Evolutionary conservation across 2,797 vertebrate genomes (phyloP).

Genomic region (Amblyraja radiata): DNA sequence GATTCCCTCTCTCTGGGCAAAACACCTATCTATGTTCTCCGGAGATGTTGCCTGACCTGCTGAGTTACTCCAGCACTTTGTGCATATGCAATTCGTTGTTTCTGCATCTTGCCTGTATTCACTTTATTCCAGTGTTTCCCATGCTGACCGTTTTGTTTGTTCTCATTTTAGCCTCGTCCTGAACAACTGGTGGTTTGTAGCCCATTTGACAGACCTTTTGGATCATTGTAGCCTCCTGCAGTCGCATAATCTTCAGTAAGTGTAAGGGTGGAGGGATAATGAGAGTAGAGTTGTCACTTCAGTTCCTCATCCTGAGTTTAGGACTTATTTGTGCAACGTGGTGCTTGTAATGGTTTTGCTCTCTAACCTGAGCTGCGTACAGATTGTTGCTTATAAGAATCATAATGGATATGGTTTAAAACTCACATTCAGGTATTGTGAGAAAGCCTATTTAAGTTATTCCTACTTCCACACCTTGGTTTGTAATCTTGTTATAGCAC

Average conservation of each 20-base stretch:
- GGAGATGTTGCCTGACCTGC: no score
- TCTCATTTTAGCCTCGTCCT: slow-evolving; percentile 70
- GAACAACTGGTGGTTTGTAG: slow-evolving; percentile 99
- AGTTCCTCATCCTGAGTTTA: no score
- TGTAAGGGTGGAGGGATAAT: neutral
- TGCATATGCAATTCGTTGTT: no score
- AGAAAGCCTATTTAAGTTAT: no score
- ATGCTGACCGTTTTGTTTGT: neutral
- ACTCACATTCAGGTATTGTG: no score
- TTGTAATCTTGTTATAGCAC: no score
- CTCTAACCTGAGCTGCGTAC: neutral
- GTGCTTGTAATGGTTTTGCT: neutral
- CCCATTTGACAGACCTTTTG: slow-evolving; percentile 89
- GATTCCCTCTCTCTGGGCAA: no score
- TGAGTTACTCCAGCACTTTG: no score
- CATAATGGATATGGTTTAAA: no score
- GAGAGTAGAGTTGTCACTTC: no score
- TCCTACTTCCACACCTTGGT: no score
- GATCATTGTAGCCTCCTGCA: slow-evolving; percentile 92
- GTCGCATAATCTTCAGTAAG: slow-evolving; percentile 92
- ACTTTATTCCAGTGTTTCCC: neutral
- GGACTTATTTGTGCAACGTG: neutral
- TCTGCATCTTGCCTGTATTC: neutral
- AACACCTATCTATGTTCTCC: no score
- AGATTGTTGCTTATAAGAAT: neutral